A percentile compares a stretch with the other conserved stretches of the same genome.
These are phyloP conservation scores for Hydroisotoma schaefferi DNA, from an alignment of 2,888 invertebrate genomes.

Conservation along the genomic window DNA sequence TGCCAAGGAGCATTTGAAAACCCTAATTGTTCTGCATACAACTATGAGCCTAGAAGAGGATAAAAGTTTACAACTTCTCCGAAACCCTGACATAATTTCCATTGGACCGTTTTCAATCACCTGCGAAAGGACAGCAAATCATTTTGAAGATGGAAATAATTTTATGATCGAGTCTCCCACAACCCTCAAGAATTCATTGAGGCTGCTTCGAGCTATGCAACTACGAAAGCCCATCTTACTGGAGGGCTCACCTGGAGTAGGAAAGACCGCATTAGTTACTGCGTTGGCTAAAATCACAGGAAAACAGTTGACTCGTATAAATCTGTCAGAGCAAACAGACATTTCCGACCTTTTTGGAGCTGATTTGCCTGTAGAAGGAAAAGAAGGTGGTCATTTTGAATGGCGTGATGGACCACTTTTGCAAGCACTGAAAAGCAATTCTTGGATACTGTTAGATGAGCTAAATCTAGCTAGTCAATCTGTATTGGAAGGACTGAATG, in stretches of 20 bases:
- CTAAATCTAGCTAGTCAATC: slow-evolving; percentile 95
- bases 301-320: slow-evolving; percentile 64
- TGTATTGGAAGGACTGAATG: slow-evolving; percentile 96
- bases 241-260: slow-evolving; percentile 97
- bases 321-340: slow-evolving; percentile 98
- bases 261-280: slow-evolving; percentile 87
- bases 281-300: slow-evolving; percentile 40
- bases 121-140: slow-evolving; percentile 12
- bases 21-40: neutral
- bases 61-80: no score
- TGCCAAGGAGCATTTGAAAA: slow-evolving; percentile 9
- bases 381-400: slow-evolving; percentile 77
- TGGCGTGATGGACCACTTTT: slow-evolving; percentile 97
- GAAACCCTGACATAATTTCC: neutral
- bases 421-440: slow-evolving; percentile 82
- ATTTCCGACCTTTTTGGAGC: slow-evolving; percentile 95
- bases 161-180: slow-evolving; percentile 77
- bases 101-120: slow-evolving; percentile 33
- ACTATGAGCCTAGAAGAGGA: no score
- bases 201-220: slow-evolving; percentile 83
- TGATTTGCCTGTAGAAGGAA: slow-evolving; percentile 90
- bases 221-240: slow-evolving; percentile 79
- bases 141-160: neutral
- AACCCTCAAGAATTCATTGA: slow-evolving; percentile 73
- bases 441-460: slow-evolving; percentile 97